A percentile compares a stretch with the other conserved stretches of the same genome.
Conservation (phyloP, 2,113 vertebrate species). For the Nibea albiflora region DNA sequence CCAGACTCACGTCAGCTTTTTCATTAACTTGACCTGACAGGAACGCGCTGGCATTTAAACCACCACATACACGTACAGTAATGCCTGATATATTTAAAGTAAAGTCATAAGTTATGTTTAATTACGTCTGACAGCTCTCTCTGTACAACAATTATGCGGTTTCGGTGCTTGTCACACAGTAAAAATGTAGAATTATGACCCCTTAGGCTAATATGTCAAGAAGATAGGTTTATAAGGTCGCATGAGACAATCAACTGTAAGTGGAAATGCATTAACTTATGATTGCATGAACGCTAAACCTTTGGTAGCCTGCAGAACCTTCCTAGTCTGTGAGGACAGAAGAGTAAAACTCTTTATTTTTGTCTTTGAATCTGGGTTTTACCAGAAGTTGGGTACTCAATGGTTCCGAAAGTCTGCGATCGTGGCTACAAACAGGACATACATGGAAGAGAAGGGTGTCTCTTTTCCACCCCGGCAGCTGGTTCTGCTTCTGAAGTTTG, state of each 20-base stretch:
- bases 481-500: too few relatives aligned
- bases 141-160: conserved; percentile 1
- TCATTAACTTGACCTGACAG: conserved; percentile 17
- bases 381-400: too few relatives aligned
- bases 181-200: not conserved
- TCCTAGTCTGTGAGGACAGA: too few relatives aligned
- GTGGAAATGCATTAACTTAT: too few relatives aligned
- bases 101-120: conserved; percentile 6
- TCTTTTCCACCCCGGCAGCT: too few relatives aligned
- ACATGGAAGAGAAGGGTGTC: too few relatives aligned
- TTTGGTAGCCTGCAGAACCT: too few relatives aligned
- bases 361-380: too few relatives aligned
- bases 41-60: not conserved
- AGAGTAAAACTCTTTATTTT: too few relatives aligned
- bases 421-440: too few relatives aligned
- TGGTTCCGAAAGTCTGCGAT: too few relatives aligned
- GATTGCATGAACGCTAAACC: too few relatives aligned
- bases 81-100: not conserved
- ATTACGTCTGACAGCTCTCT: not conserved
- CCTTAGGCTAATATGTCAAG: not conserved
- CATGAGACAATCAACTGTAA: not conserved
- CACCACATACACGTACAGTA: not conserved
- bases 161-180: not conserved
- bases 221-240: not conserved
- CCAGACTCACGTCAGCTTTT: conserved; percentile 2